Base-by-base conservation (phyloP, 2,797 vertebrate genomes). In the Acridotheres tristis region DNA sequence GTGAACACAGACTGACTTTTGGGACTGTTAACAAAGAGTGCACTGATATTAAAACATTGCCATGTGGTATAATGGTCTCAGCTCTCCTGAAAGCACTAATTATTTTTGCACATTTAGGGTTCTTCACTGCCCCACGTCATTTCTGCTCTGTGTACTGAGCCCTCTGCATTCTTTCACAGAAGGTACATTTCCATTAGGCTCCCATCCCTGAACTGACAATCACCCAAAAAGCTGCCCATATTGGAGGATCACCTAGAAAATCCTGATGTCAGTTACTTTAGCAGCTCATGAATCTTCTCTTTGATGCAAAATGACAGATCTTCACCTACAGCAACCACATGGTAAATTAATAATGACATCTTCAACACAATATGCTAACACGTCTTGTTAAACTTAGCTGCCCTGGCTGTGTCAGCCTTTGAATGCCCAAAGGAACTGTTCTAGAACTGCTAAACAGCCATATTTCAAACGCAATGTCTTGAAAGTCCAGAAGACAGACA, bases 291-390 rank as follows among this genome's bases (percentile, higher is more conserved):
- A 83, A 75, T 83, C 30, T 78, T 71, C 22, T 69, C 48, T 63
- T 67, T 65, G 50, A 79, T 62, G 47, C 54, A 83, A 93, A 89
- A 89, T 74, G 85, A 79, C 71, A 77, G 36, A 65, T 78, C 34
- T 68, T 83, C 66, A 78, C 43, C 72, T 80, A 80, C 53, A 85
- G 82, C 53, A 80, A 91, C 25, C 47, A 57, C 54, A 50, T 23
- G 38, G n/a, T 83, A 47, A 71, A 93, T 91, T 68, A 93, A 82
- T 34, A 89, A 73, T 67, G 85, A 83, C 65, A 38, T 83, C 91
- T 85, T 48, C 68, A 92, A 87, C 53, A 75, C 42, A 93, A 67
- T 71, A 82, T 43, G 85, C 68, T 75, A 85, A 80, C 13, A 54
- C 57, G 78, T 74, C 61, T 66, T 50, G 72, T 80, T 88, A 78